Percentiles rank a stretch among this genome's conserved stretches.
These are phyloP conservation scores for Bombus soroeensis DNA, from an alignment of 1,140 invertebrate species.

Conservation along the genomic window DNA sequence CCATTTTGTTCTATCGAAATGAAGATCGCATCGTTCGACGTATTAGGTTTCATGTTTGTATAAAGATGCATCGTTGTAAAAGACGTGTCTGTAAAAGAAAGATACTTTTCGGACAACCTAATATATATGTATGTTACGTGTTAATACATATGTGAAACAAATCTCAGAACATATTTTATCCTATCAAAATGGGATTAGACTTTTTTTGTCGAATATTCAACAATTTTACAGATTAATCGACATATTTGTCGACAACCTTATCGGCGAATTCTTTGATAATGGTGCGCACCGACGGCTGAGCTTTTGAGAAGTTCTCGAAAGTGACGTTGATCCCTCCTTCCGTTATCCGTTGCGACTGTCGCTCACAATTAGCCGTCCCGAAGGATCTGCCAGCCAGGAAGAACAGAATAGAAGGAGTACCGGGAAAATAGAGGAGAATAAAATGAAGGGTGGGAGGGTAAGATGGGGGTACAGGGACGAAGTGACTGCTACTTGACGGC, in stretches of 20 bases:
- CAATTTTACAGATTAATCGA: not conserved
- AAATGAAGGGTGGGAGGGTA: constrained; percentile 53
- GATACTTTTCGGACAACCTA: too few relatives aligned
- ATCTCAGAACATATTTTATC: not conserved
- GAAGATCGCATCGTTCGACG: too few relatives aligned
- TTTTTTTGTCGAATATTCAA: not conserved
- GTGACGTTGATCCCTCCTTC: constrained; percentile 73
- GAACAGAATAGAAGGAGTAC: constrained; percentile 64
- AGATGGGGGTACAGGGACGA: constrained; percentile 53
- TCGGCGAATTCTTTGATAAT: constrained; percentile 58
- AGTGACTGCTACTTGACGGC: constrained; percentile 68
- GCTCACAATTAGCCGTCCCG: constrained; percentile 78
- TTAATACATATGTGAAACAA: too few relatives aligned
- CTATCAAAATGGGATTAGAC: not conserved
- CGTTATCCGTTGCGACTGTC: constrained; percentile 74
- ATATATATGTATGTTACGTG: too few relatives aligned
- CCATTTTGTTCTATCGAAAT: too few relatives aligned
- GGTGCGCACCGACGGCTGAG: constrained; percentile 47
- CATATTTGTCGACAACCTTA: constrained; percentile 15
- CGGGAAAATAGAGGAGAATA: constrained; percentile 70
- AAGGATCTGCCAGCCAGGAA: constrained; percentile 68
- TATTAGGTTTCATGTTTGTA: too few relatives aligned
- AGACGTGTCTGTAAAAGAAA: too few relatives aligned
- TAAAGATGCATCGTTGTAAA: too few relatives aligned
- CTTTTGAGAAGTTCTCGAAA: constrained; percentile 73